Evolutionary conservation across 2,888 invertebrate species (phyloP), one percentile per base, ranked within the genome.

Genomic region (Ennomos erosarius): DNA sequence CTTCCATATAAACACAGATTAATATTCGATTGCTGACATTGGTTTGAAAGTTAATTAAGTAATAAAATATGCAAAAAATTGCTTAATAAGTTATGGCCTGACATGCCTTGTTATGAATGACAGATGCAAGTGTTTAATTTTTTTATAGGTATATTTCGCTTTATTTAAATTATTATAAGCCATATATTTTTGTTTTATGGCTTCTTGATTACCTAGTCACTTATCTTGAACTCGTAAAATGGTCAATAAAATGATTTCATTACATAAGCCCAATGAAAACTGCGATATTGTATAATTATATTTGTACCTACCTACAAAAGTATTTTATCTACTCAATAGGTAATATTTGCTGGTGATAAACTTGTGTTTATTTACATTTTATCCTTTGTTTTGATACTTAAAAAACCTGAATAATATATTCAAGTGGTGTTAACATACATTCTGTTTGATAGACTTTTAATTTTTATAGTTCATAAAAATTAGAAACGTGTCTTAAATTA

Each of bases 21-120:
- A 47, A n/a, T 47, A n/a, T n/a, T 37, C 37, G 47, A 47, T 13
- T 36, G 8, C 10, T 35, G 10, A 47, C 38, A 47, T 47, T n/a
- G 3, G 38, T 38, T 37, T 47, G 9, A 37, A 37, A 47, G 10
- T 33, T 8, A 81, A 84, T 84, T 75, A 83, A 84, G 81, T 68
- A 76, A 84, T 85, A 85, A 83, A 74, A 6, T 82, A 81, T 60
- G 65, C 75, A 64, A 70, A 81, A 83, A 76, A 82, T 79, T 73
- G 71, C 73, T 79, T 65, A 65, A 62, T 58, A 70, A 67, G 61
- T 65, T 65, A 34, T 8, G 9, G 8, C 12, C 4, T 11, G 11
- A 5, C 10, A 34, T 42, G 37, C 16, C 6, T 10, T 3, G 9
- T 26, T 1, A 2, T 46, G 11, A 6, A 46, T 46, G 45, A 35